Evolutionary conservation across 2,113 vertebrate species (phyloP).

Genomic region (Hippolais icterina): DNA sequence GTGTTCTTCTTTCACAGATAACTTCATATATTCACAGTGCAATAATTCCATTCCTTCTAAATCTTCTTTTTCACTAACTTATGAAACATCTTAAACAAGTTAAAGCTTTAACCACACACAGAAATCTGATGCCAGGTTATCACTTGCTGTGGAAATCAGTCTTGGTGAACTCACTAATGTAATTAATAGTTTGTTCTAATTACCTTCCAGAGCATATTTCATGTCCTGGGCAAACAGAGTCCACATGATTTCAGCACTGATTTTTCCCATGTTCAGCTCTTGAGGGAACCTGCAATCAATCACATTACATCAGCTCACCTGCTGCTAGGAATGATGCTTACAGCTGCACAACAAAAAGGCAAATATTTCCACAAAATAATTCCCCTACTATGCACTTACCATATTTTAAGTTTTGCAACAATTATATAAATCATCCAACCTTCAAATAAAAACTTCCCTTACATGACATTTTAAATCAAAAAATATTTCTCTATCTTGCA

Average conservation of each 20-base stretch:
- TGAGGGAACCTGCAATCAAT: slow-evolving; percentile 89
- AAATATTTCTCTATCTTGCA: not conserved
- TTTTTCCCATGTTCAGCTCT: slow-evolving; percentile 91
- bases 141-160: not conserved
- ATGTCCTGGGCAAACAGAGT: slow-evolving; percentile 91
- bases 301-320: slow-evolving; percentile 11
- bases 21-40: not conserved
- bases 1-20: not conserved
- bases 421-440: not conserved
- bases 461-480: not conserved
- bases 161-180: not conserved
- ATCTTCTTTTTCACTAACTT: not conserved
- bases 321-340: not conserved
- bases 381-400: not conserved
- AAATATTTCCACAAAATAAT: not conserved
- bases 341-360: not conserved
- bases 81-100: not conserved
- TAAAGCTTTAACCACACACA: not conserved
- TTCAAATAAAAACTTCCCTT: not conserved
- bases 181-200: slow-evolving; percentile 5
- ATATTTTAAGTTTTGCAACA: not conserved
- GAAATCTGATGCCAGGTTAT: not conserved
- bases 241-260: slow-evolving; percentile 94
- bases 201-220: slow-evolving; percentile 97
- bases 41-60: not conserved